Base-by-base conservation (phyloP, 2,888 invertebrate species). In the Anoplius nigerrimus region DNA sequence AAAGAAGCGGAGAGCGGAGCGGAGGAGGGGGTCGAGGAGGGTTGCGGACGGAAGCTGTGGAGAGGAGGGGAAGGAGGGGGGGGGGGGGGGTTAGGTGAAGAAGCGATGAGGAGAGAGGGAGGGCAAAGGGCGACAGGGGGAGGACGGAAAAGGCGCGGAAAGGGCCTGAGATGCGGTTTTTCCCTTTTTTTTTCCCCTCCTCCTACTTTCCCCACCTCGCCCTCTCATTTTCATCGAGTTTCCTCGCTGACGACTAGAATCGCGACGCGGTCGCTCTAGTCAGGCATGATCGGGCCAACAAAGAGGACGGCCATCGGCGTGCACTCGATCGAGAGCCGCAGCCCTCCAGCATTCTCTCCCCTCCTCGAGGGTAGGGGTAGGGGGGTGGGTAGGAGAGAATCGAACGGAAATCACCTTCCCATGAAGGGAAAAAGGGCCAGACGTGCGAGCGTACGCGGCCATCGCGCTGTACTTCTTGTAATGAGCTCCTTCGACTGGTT, bases 391-490 rank as follows among this genome's bases (percentile, higher is more conserved):
- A n/a, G 67, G 68, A 71, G 34, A 66, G 72, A 72, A 65, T 58
- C 75, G 74, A 77, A 74, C 76, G 76, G 81, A 79, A 79, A 82
- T 82, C 82, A 81, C 78, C 80, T 82, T 80, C 73, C 70, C 75
- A 70, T 72, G 78, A 53, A 66, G 22, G 24, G 13, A 48, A 51
- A 56, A 20, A 76, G 72, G 72, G 71, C 70, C 69, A 67, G 68
- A 60, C 34, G 42, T 34, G 42, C 0, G 13, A 22, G 2, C 55
- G 27, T 2, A 27, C 18, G 55, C 55, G 8, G 16, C n/a, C 15
- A 2, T 48, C 48, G 48, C 16, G 48, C 6, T 5, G 48, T 20
- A 20, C 16, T 48, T 48, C 48, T 15, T 48, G 16, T 48, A 34
- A 34, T 34, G 34, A 34, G 34, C 20, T 48, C 48, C 48, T 20